phyloP scores from a whole-genome alignment of 2,888 invertebrate genomes.

The Caenorhabditis sp. region DNA sequence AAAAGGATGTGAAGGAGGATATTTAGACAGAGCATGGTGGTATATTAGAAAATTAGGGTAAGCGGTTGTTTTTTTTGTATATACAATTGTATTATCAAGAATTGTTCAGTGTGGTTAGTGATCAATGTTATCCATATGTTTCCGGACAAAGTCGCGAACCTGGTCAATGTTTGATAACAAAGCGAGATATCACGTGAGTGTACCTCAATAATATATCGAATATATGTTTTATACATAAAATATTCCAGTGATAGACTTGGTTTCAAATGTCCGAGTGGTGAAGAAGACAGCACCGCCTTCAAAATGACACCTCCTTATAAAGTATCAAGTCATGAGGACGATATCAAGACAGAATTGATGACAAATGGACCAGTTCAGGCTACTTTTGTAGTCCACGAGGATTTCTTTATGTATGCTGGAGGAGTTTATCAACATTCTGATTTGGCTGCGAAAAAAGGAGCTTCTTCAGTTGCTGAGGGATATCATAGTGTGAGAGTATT shows the following conservation, averaged over 20 bases:
- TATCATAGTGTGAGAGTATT: slow-evolving; percentile 90
- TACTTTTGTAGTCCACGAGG: slow-evolving; percentile 86
- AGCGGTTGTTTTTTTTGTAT: too few species aligned
- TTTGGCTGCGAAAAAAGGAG: slow-evolving; percentile 59
- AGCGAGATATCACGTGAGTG: slow-evolving; percentile 61
- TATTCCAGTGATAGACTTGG: slow-evolving; percentile 41
- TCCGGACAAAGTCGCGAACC: slow-evolving; percentile 76
- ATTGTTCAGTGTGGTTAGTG: slow-evolving; percentile 82
- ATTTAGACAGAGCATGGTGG: slow-evolving; percentile 90
- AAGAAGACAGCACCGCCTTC: slow-evolving; percentile 67
- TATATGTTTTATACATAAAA: slow-evolving; percentile 1
- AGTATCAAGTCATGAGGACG: slow-evolving; percentile 74
- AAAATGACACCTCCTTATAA: slow-evolving; percentile 74
- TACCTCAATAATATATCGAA: too few species aligned
- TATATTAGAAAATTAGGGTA: slow-evolving; percentile 81
- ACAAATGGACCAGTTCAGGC: slow-evolving; percentile 89
- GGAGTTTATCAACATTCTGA: slow-evolving; percentile 79
- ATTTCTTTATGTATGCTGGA: slow-evolving; percentile 87
- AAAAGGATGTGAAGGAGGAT: slow-evolving; percentile 85
- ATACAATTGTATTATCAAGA: background rate
- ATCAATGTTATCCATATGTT: slow-evolving; percentile 83
- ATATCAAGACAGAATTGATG: slow-evolving; percentile 90
- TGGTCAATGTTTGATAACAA: slow-evolving; percentile 78
- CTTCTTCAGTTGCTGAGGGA: slow-evolving; percentile 69
- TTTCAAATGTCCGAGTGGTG: slow-evolving; percentile 70